phyloP scores from a whole-genome alignment of 2,113 vertebrate genomes.

The Takifugu flavidus region DNA sequence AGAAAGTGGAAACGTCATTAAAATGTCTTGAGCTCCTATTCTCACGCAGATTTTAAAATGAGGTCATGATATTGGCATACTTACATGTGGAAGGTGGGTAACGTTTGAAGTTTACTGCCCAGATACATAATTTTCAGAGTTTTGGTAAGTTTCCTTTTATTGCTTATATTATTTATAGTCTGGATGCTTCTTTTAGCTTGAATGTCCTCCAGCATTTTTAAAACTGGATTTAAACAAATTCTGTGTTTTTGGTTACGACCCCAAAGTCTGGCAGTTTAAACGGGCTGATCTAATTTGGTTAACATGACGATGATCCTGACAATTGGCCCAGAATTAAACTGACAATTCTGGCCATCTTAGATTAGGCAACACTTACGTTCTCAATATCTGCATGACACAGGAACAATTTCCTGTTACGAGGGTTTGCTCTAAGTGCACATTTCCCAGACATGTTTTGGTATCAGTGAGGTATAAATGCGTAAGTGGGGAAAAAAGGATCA shows the following conservation, averaged over 20 bases:
- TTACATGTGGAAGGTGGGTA: slow-evolving; percentile 12
- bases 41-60: slow-evolving; percentile 5
- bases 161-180: slow-evolving; percentile 12
- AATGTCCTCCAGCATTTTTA: slow-evolving; percentile 10
- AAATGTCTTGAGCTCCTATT: slow-evolving; percentile 29
- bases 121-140: slow-evolving; percentile 24
- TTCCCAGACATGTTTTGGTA: slow-evolving; percentile 21
- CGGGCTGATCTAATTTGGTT: no score
- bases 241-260: not conserved
- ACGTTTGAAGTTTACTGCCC: slow-evolving; percentile 15
- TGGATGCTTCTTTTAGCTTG: not conserved
- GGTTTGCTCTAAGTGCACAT: not conserved
- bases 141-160: slow-evolving; percentile 3
- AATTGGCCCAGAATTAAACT: no score
- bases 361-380: no score
- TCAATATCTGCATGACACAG: slow-evolving; percentile 4
- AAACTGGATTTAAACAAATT: not conserved
- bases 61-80: slow-evolving; percentile 12
- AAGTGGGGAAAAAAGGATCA: slow-evolving; percentile 31
- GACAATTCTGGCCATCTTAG: no score
- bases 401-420: slow-evolving; percentile 18
- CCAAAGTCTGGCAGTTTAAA: not conserved
- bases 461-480: slow-evolving; percentile 39
- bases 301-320: no score
- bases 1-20: slow-evolving; percentile 34